These are phyloP conservation scores for Agraylea sexmaculata DNA, from an alignment of 1,140 invertebrate genomes.

Conservation along the genomic window DNA sequence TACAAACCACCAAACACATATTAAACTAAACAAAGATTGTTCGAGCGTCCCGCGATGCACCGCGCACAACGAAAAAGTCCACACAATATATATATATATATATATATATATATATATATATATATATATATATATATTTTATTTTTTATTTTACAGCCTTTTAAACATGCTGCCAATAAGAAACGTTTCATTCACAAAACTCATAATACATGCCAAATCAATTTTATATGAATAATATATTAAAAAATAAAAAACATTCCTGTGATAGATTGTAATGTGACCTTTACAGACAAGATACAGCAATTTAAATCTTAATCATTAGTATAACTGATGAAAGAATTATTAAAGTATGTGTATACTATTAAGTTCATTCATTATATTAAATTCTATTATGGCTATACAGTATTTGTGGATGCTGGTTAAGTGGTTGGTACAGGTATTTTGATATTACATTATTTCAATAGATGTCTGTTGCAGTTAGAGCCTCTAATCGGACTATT, in stretches of 20 bases:
- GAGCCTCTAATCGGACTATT: not conserved
- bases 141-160: not conserved
- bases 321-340: not conserved
- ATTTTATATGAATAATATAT: not conserved
- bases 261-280: no score
- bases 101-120: not conserved
- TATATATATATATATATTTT: not conserved
- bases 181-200: not conserved
- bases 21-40: not conserved
- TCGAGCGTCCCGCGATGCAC: not conserved
- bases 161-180: not conserved
- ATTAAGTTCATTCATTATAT: not conserved
- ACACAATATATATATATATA: not conserved
- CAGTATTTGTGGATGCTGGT: not conserved
- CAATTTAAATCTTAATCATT: not conserved
- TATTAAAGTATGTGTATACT: not conserved
- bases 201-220: constrained; percentile 1
- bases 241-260: not conserved
- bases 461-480: not conserved
- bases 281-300: not conserved
- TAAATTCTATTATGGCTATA: not conserved
- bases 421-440: not conserved
- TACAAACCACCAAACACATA: not conserved
- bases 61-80: not conserved
- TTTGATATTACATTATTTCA: not conserved